Base-by-base conservation (phyloP, 2,888 invertebrate species). In the Lottia gigantea region DNA sequence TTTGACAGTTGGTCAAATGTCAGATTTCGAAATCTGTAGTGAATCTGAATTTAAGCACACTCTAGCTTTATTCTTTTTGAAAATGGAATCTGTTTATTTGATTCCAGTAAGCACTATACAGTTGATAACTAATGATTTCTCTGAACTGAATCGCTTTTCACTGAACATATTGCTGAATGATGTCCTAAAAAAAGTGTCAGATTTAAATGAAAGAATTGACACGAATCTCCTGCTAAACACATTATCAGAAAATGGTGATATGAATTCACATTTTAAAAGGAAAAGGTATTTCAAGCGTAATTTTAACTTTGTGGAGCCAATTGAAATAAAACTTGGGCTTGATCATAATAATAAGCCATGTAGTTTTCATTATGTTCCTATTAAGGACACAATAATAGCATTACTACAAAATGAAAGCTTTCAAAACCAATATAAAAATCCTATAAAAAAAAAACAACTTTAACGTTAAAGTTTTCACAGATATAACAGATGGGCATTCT, bases 101-200 rank as follows among this genome's bases (percentile, higher is more conserved):
- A 49, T 49, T 49, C 49, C 49, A n/a, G 11, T 49, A 49, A 49
- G 49, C 19, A 49, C 49, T n/a, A 49, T 49, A 49, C 16, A 49
- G 16, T 16, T n/a, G n/a, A 49, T 49, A 49, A 49, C 19, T 49
- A n/a, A 16, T n/a, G 19, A 49, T 49, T n/a, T 49, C 19, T 49
- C 49, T 49, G 16, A 49, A n/a, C 49, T 49, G 16, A 16, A 49
- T 49, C 19, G n/a, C 19, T 19, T 49, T 49, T 49, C 49, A 16
- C 49, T 47, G 14, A 16, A 14, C n/a, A 47, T n/a, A n/a, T n/a
- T n/a, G n/a, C n/a, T n/a, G n/a, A n/a, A n/a, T n/a, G n/a, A n/a
- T n/a, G n/a, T n/a, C n/a, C n/a, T n/a, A n/a, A n/a, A n/a, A n/a
- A n/a, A n/a, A n/a, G n/a, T n/a, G n/a, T n/a, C n/a, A n/a, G n/a